Percentiles rank a stretch among this genome's conserved stretches.
phyloP scores from a whole-genome alignment of 35 echinoderm and acorn worm genomes.

The Eucidaris tribuloides region DNA sequence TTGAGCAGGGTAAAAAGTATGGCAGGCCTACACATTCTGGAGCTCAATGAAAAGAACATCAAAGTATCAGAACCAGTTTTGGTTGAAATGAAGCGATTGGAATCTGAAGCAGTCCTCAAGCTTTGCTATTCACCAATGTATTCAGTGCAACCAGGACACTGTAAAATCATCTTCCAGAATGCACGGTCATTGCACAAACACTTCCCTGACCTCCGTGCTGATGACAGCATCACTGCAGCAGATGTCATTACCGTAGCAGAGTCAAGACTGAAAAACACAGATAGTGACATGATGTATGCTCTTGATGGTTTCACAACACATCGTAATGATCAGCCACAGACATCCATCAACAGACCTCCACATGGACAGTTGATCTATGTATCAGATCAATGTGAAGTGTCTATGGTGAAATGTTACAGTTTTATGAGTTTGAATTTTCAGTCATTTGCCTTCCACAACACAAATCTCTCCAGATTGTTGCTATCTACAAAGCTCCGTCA shows the following conservation, averaged over 20 bases:
- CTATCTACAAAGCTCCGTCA: too few species aligned
- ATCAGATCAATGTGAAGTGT: too few species aligned
- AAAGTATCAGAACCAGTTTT: neutral
- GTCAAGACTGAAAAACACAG: neutral
- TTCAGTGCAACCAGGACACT: neutral
- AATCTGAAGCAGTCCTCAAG: neutral
- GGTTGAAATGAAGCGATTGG: neutral
- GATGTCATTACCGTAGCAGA: constrained; percentile 24
- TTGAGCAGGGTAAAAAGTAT: neutral
- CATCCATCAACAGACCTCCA: too few species aligned
- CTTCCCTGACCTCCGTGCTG: neutral
- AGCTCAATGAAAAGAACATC: constrained; percentile 28
- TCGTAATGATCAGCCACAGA: too few species aligned
- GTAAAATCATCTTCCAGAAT: constrained; percentile 18
- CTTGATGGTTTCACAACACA: too few species aligned
- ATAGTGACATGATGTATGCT: too few species aligned
- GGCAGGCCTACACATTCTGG: neutral
- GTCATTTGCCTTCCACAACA: too few species aligned
- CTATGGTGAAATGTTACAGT: too few species aligned
- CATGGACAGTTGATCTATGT: too few species aligned
- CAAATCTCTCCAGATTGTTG: too few species aligned
- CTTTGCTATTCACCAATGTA: constrained; percentile 29
- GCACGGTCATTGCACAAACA: constrained; percentile 37
- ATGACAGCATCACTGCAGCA: neutral
- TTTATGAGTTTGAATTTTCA: too few species aligned